These are phyloP conservation scores for Steinernema khuongi DNA, from an alignment of 1,140 invertebrate genomes.

Conservation along the genomic window DNA sequence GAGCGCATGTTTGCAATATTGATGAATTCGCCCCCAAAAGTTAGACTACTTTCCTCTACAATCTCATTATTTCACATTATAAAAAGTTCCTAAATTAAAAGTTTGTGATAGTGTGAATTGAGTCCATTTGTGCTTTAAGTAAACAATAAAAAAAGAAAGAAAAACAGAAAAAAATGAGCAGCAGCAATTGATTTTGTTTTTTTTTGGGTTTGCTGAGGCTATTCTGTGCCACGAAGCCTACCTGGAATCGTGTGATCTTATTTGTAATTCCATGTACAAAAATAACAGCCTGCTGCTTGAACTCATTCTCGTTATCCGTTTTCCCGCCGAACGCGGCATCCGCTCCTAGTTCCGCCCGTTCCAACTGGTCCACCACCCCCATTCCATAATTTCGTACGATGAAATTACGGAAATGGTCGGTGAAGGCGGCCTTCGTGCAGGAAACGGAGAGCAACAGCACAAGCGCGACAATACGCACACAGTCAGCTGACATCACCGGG, in stretches of 20 bases:
- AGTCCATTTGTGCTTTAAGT: too few species aligned
- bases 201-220: background rate
- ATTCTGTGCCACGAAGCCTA: slow-evolving; percentile 16
- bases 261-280: slow-evolving; percentile 57
- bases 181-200: too few species aligned
- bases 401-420: slow-evolving; percentile 37
- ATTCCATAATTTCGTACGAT: slow-evolving; percentile 41
- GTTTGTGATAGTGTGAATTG: too few species aligned
- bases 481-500: background rate
- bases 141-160: too few species aligned
- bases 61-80: too few species aligned
- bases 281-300: slow-evolving; percentile 50
- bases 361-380: slow-evolving; percentile 23
- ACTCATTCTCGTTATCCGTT: slow-evolving; percentile 14
- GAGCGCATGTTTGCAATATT: too few species aligned
- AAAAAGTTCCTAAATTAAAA: too few species aligned
- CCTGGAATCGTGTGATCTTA: slow-evolving; percentile 43
- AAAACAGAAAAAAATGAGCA: too few species aligned
- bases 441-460: background rate
- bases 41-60: too few species aligned
- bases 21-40: too few species aligned
- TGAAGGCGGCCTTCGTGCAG: slow-evolving; percentile 18
- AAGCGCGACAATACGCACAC: background rate
- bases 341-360: slow-evolving; percentile 32
- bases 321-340: slow-evolving; percentile 37